Base-by-base conservation (phyloP, 2,888 invertebrate species). In the Oeneis ivallda region DNA sequence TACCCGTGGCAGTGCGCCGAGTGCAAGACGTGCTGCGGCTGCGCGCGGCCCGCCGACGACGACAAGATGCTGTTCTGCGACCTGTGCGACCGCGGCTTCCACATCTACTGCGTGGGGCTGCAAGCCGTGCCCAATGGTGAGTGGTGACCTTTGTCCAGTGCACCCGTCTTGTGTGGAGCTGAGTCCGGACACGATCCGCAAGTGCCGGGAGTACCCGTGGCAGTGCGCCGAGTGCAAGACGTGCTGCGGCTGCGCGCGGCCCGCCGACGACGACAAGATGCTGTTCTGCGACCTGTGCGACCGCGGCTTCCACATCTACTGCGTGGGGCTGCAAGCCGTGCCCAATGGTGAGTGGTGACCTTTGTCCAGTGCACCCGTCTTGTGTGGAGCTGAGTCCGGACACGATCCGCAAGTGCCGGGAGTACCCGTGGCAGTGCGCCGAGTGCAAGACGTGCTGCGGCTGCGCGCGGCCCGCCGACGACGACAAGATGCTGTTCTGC, bases 21-120 rank as follows among this genome's bases (percentile, higher is more conserved):
- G 76, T 98, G 98, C 87, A 98, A 98, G 92, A 94, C 95, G 58
- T 98, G 98, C 89, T 94, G 95, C 71, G 94, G 95, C 72, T 98
- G 98, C 86, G 93, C 94, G 75, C 95, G 95, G 82, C 95, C 96
- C 43, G 95, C 95, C 72, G 96, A 96, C 83, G 96, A 96, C 90
- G 96, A 96, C 80, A 96, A 97, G 89, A 97, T 98, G 97, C 93
- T 98, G 79, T 98, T 96, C 89, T 98, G 98, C 86, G 98, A 98
- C 86, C 95, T 96, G 79, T 98, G 98, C 89, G 98, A 98, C 90
- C 93, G 98, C 80, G 98, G 98, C 87, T 98, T 96, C 89, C 98
- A 98, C 84, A 96, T 97, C 72, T 97, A 96, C 34, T 98, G 98
- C 89, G 93, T 97, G 81, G 97, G 97, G 76, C 93, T 98, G 84